A percentile compares a stretch with the other conserved stretches of the same genome.
Evolutionary conservation across 2,113 vertebrate species (phyloP).

Genomic region (Xenus cinereus): DNA sequence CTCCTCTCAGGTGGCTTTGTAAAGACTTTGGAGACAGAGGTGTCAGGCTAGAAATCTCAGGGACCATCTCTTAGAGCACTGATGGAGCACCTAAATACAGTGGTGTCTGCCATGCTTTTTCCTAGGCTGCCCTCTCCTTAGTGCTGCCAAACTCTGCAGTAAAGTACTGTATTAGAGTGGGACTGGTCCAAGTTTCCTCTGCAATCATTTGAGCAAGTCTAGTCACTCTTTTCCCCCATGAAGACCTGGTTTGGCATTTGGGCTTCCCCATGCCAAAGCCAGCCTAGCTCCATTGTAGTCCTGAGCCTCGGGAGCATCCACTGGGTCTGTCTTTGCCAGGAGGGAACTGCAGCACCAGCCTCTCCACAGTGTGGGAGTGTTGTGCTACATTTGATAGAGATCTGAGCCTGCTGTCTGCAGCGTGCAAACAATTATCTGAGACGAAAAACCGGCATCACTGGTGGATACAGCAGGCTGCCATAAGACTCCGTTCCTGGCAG

Average conservation of each 20-base stretch:
- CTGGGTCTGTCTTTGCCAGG: not conserved
- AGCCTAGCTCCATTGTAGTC: not conserved
- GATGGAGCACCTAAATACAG: not conserved
- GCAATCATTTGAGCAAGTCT: not conserved
- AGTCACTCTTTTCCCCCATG: not conserved
- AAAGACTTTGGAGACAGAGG: not conserved
- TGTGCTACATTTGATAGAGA: not conserved
- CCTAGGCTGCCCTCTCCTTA: not conserved
- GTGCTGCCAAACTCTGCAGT: not conserved
- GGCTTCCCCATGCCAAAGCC: not conserved
- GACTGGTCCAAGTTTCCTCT: not conserved
- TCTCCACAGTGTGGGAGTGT: slow-evolving; percentile 49
- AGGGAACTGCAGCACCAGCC: not conserved
- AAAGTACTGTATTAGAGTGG: not conserved
- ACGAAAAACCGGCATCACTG: not conserved
- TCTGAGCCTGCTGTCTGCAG: not conserved
- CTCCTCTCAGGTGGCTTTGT: not conserved
- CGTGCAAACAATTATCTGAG: not conserved
- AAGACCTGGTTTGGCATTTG: not conserved
- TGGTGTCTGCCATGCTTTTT: not conserved
- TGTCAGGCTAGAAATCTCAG: not conserved
- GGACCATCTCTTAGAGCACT: not conserved
- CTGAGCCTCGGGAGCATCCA: not conserved
- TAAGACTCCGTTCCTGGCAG: not conserved
- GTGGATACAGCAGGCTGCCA: not conserved